These are phyloP conservation scores for Falco berigora DNA, from an alignment of 2,797 vertebrate species.

Conservation along the genomic window DNA sequence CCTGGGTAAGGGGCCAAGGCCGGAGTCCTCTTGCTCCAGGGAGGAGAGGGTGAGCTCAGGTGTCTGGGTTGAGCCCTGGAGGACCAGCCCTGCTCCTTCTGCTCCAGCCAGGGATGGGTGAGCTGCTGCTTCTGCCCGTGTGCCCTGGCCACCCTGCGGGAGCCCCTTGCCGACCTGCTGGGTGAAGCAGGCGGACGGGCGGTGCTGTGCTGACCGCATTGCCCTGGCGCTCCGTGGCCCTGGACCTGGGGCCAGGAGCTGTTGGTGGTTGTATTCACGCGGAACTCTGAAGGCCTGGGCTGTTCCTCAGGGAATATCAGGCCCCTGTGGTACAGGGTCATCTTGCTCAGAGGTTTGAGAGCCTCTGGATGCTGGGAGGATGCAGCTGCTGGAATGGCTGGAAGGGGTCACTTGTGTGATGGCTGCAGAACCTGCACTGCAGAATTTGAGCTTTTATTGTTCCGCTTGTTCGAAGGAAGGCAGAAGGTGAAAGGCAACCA, in stretches of 20 bases:
- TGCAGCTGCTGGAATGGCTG: neutral
- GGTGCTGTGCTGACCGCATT: neutral
- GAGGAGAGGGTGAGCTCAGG: neutral
- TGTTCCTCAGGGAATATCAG: neutral
- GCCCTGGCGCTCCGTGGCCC: accelerated
- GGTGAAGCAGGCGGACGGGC: neutral
- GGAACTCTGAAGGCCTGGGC: neutral
- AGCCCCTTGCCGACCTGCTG: neutral
- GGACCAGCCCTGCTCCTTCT: neutral
- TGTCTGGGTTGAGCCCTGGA: neutral
- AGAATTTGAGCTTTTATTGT: neutral
- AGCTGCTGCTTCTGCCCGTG: neutral
- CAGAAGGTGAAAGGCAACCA: neutral
- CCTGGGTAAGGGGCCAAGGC: neutral
- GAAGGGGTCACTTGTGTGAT: neutral
- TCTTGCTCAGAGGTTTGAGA: neutral
- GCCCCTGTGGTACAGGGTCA: neutral
- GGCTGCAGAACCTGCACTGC: neutral
- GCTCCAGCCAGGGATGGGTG: neutral
- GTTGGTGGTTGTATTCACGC: neutral
- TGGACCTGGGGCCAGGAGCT: neutral
- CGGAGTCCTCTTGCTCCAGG: neutral
- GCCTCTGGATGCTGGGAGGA: neutral
- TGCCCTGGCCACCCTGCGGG: accelerated
- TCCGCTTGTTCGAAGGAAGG: neutral